Conservation (phyloP, 2,888 invertebrate genomes). For the Campopleginae sp. region DNA sequence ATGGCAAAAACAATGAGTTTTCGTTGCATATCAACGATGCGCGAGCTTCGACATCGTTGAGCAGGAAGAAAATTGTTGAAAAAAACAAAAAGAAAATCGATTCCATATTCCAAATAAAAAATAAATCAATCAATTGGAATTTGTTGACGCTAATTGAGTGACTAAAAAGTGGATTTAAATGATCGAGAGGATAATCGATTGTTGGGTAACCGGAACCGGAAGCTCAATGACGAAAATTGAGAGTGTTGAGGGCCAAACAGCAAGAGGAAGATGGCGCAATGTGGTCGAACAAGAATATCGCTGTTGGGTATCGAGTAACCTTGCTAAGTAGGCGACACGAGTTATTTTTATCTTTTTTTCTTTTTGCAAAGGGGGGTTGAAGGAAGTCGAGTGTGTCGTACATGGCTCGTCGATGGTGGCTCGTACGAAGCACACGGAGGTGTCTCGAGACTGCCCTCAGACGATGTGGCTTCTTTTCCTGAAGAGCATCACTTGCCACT, state of each 20-base stretch:
- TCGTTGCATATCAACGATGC: too few relatives aligned
- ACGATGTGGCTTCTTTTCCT: slow-evolving; percentile 72
- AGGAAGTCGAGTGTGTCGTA: slow-evolving; percentile 45
- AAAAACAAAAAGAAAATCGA: neutral
- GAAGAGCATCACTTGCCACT: slow-evolving; percentile 80
- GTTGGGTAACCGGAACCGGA: slow-evolving; percentile 14
- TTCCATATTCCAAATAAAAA: neutral
- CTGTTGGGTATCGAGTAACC: slow-evolving; percentile 42
- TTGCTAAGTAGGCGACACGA: slow-evolving; percentile 23
- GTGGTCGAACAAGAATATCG: slow-evolving; percentile 29
- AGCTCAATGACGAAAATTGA: slow-evolving; percentile 14
- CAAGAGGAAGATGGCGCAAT: slow-evolving; percentile 11
- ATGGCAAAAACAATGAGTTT: too few relatives aligned
- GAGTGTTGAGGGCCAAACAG: slow-evolving; percentile 25
- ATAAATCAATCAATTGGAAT: neutral
- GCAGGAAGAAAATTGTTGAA: neutral
- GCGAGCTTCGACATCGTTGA: too few relatives aligned
- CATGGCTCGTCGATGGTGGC: slow-evolving; percentile 9
- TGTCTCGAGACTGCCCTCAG: slow-evolving; percentile 72
- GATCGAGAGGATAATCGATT: slow-evolving; percentile 22
- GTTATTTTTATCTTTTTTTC: slow-evolving; percentile 12
- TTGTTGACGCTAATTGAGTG: neutral
- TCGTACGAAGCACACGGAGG: slow-evolving; percentile 33
- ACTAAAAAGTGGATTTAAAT: neutral
- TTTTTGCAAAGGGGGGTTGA: slow-evolving; percentile 30